These are phyloP conservation scores for Aphelocoma coerulescens DNA, from an alignment of 2,113 vertebrate genomes.

Conservation along the genomic window DNA sequence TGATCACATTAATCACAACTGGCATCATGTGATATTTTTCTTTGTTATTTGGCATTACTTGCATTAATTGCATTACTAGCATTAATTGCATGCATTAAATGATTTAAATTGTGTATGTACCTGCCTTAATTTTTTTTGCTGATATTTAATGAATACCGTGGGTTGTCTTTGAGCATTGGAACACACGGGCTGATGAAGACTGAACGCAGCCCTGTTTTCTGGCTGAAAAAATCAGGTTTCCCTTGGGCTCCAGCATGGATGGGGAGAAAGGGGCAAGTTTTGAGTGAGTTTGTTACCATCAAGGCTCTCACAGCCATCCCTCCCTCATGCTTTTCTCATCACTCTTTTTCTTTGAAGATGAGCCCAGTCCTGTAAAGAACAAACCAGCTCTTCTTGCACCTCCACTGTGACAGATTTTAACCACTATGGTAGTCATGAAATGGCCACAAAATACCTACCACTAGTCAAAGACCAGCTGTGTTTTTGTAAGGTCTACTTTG, in stretches of 20 bases:
- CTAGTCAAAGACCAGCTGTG: conserved; percentile 23
- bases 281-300: background rate
- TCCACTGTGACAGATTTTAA: background rate
- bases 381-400: background rate
- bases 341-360: background rate
- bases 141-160: conserved; percentile 19
- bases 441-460: background rate
- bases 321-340: background rate
- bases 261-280: background rate
- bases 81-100: conserved; percentile 22
- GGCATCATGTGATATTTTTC: background rate
- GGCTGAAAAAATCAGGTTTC: background rate
- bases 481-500: conserved; percentile 17
- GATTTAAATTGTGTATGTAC: conserved; percentile 40
- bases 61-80: background rate
- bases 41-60: conserved; percentile 62
- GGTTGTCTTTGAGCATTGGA: background rate
- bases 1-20: conserved; percentile 59
- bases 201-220: background rate
- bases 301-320: background rate
- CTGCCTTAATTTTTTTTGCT: conserved; percentile 39
- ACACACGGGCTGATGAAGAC: background rate
- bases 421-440: background rate
- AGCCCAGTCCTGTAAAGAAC: background rate
- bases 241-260: rapidly evolving